phyloP scores from a whole-genome alignment of 2,888 invertebrate genomes.

The Drosophila neonasuta region DNA sequence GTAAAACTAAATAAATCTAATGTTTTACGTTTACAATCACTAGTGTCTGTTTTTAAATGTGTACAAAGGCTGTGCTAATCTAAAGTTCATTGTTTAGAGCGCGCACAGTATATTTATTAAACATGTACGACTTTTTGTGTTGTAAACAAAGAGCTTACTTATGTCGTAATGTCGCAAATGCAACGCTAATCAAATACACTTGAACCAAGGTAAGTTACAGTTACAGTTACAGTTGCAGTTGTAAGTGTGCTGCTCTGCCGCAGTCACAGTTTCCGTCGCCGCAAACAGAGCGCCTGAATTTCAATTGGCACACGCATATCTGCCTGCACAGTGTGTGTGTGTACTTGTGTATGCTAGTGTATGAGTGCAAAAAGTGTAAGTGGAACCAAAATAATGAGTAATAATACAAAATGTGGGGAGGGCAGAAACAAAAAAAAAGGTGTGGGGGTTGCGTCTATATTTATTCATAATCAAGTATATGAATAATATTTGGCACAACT shows the following conservation, averaged over 20 bases:
- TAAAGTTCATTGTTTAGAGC: background rate
- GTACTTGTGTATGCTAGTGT: slow-evolving; percentile 16
- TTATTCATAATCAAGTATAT: slow-evolving; percentile 4
- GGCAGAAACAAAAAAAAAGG: slow-evolving; percentile 28
- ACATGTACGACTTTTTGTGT: slow-evolving; percentile 15
- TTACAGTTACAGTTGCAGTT: slow-evolving; percentile 38
- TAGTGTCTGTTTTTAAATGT: too few species aligned
- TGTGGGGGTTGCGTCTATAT: slow-evolving; percentile 38
- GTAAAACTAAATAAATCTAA: too few species aligned
- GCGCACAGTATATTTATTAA: background rate
- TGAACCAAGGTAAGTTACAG: slow-evolving; percentile 58
- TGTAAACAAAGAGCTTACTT: slow-evolving; percentile 25
- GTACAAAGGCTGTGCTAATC: too few species aligned
- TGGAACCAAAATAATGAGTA: slow-evolving; percentile 64
- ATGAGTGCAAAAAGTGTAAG: slow-evolving; percentile 53
- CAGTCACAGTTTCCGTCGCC: slow-evolving; percentile 13
- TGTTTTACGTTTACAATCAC: too few species aligned
- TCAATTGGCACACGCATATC: slow-evolving; percentile 56
- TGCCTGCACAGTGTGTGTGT: slow-evolving; percentile 4
- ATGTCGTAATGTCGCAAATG: slow-evolving; percentile 39
- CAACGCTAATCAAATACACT: slow-evolving; percentile 43
- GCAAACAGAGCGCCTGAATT: slow-evolving; percentile 46
- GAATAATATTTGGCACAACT: slow-evolving; percentile 42
- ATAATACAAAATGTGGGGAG: slow-evolving; percentile 32
- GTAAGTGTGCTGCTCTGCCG: slow-evolving; percentile 22